A percentile compares a stretch with the other conserved stretches of the same genome.
These are phyloP conservation scores for Acinonyx jubatus DNA, from an alignment of 2,113 vertebrate species.

Conservation along the genomic window DNA sequence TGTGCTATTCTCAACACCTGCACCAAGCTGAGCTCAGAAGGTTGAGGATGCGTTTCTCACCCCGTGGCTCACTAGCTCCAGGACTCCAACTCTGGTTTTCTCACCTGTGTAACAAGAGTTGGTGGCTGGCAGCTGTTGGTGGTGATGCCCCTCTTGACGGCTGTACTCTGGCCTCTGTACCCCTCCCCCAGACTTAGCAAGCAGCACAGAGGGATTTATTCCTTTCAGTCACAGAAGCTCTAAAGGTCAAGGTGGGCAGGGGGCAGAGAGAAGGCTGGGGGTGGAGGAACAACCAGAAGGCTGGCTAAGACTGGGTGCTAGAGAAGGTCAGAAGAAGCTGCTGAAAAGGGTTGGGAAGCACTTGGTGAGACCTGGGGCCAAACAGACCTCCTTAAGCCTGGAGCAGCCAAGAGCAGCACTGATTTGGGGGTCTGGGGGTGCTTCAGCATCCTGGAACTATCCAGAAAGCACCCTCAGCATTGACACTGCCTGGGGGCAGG, in stretches of 20 bases:
- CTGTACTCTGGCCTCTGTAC: background rate
- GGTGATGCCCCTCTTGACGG: background rate
- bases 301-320: background rate
- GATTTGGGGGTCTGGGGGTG: background rate
- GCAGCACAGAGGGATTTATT: background rate
- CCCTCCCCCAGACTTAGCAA: background rate
- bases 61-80: rapidly evolving
- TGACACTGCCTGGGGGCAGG: background rate
- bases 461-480: background rate
- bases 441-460: background rate
- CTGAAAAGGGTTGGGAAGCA: background rate
- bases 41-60: background rate
- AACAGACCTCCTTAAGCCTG: background rate
- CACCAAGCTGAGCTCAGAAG: rapidly evolving
- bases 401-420: background rate
- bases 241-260: background rate
- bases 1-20: background rate
- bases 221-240: background rate
- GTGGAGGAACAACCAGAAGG: background rate
- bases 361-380: background rate
- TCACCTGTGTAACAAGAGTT: background rate
- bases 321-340: background rate
- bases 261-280: background rate
- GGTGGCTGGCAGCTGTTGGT: rapidly evolving
- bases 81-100: no score